phyloP scores from a whole-genome alignment of 1,140 invertebrate species.

The Hycleus phaleratus region DNA sequence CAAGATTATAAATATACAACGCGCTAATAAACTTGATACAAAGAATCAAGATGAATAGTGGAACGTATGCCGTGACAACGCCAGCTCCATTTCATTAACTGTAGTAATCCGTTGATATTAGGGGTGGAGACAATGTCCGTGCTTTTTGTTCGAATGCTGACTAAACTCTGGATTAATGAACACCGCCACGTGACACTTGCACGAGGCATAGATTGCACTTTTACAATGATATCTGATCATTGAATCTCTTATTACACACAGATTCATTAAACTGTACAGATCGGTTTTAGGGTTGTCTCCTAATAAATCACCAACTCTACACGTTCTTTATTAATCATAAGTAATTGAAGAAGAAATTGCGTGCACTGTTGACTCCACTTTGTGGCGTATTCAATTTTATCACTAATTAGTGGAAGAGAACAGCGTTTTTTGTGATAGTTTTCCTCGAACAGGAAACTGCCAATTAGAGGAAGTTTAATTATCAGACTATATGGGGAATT shows the following conservation, averaged over 20 bases:
- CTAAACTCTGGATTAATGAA: slow-evolving; percentile 30
- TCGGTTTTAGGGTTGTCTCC: too few relatives aligned
- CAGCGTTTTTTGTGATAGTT: too few relatives aligned
- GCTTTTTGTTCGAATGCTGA: slow-evolving; percentile 21
- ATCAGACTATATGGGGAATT: too few relatives aligned
- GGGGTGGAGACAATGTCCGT: slow-evolving; percentile 23
- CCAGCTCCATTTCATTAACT: slow-evolving; percentile 25
- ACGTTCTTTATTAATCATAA: too few relatives aligned
- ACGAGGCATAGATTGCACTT: slow-evolving; percentile 16
- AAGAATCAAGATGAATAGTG: slow-evolving; percentile 10
- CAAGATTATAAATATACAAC: too few relatives aligned
- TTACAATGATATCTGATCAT: slow-evolving; percentile 21
- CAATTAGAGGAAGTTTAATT: too few relatives aligned
- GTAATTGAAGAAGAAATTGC: too few relatives aligned
- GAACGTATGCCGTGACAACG: slow-evolving; percentile 11
- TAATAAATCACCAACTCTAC: too few relatives aligned
- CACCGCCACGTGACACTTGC: slow-evolving; percentile 22
- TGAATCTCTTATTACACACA: slow-evolving; percentile 19
- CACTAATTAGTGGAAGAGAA: too few relatives aligned
- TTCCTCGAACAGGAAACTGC: too few relatives aligned
- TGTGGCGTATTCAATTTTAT: too few relatives aligned
- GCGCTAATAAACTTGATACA: not conserved
- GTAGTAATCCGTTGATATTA: slow-evolving; percentile 24
- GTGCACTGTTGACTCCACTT: too few relatives aligned
- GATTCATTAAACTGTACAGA: slow-evolving; percentile 17